Percentiles rank a stretch among this genome's conserved stretches.
Evolutionary conservation across 2,113 vertebrate genomes (phyloP).

Genomic region (Sorex araneus): DNA sequence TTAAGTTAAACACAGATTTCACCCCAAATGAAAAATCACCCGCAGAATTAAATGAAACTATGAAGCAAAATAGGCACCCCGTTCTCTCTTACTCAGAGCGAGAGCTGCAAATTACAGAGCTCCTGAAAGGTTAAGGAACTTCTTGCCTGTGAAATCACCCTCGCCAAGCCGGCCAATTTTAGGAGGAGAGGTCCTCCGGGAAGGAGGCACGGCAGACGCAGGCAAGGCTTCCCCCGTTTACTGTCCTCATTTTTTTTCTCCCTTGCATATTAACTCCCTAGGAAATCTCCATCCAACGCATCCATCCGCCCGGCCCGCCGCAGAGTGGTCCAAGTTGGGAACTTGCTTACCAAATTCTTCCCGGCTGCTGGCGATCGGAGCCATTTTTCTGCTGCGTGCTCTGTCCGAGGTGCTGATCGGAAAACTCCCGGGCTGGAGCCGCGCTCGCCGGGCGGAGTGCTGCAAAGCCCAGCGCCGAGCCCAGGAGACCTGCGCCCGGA

Average conservation of each 20-base stretch:
- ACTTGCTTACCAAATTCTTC: slow-evolving; percentile 94
- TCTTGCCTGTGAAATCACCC: slow-evolving; percentile 61
- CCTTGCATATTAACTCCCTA: slow-evolving; percentile 54
- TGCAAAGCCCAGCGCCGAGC: slow-evolving; percentile 75
- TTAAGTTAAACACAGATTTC: slow-evolving; percentile 55
- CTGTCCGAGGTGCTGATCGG: slow-evolving; percentile 92
- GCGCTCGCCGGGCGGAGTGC: not conserved
- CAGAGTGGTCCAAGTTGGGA: slow-evolving; percentile 64
- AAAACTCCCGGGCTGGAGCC: slow-evolving; percentile 46
- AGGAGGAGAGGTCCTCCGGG: not conserved
- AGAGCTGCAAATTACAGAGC: slow-evolving; percentile 64
- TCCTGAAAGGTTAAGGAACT: slow-evolving; percentile 67
- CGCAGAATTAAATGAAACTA: slow-evolving; percentile 61
- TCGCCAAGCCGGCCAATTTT: slow-evolving; percentile 46
- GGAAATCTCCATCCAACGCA: not conserved
- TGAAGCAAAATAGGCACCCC: slow-evolving; percentile 21
- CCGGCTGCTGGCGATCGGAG: slow-evolving; percentile 91
- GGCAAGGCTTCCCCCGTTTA: not conserved
- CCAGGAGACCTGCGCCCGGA: slow-evolving; percentile 63
- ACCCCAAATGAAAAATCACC: slow-evolving; percentile 16
- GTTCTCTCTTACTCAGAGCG: not conserved
- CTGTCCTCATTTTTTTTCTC: slow-evolving; percentile 24
- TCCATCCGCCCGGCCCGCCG: not conserved
- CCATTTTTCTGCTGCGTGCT: slow-evolving; percentile 90
- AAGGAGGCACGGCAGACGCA: not conserved